Evolutionary conservation across 2,888 invertebrate genomes (phyloP).

Genomic region (Cylindroiulus punctatus): DNA sequence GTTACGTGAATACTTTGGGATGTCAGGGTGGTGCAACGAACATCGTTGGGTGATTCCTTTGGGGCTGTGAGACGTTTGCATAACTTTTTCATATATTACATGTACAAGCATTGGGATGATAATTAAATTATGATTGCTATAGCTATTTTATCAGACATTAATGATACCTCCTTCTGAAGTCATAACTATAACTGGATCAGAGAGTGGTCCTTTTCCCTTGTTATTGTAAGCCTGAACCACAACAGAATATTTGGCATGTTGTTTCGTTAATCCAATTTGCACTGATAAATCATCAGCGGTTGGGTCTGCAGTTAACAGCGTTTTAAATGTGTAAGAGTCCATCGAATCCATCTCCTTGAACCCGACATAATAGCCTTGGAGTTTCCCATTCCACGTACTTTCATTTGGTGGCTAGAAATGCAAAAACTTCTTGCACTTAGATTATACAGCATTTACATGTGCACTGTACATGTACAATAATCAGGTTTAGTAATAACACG

Average conservation of each 20-base stretch:
- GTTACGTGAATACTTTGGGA: constrained; percentile 93
- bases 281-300: constrained; percentile 54
- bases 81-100: not conserved
- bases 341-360: not conserved
- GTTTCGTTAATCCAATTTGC: constrained; percentile 56
- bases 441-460: too few relatives aligned
- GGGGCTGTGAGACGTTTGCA: constrained; percentile 63
- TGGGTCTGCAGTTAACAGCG: constrained; percentile 57
- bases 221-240: constrained; percentile 56
- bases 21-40: constrained; percentile 89
- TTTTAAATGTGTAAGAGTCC: constrained; percentile 55
- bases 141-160: too few relatives aligned
- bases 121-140: too few relatives aligned
- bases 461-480: too few relatives aligned
- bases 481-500: too few relatives aligned
- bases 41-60: constrained; percentile 78
- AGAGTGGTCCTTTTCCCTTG: constrained; percentile 55
- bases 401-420: constrained; percentile 52
- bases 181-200: constrained; percentile 52
- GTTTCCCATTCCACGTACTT: constrained; percentile 53
- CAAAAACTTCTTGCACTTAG: too few relatives aligned
- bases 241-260: too few relatives aligned
- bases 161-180: constrained; percentile 56
- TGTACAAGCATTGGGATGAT: too few relatives aligned
- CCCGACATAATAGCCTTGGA: constrained; percentile 55